Evolutionary conservation across 2,113 vertebrate genomes (phyloP).

Genomic region (Nansenia antarctica): DNA sequence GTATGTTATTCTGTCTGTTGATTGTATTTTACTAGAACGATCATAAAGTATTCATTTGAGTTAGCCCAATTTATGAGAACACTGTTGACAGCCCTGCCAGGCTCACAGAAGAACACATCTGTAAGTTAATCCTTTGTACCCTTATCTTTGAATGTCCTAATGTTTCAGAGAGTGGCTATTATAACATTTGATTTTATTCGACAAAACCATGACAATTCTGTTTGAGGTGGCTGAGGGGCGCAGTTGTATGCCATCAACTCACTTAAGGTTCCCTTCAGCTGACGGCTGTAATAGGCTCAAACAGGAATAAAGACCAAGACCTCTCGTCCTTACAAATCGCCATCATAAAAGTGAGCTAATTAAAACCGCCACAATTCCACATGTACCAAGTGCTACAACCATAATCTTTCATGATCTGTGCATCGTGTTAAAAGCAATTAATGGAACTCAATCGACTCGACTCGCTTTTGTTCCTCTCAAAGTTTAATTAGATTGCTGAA

Average conservation of each 20-base stretch:
- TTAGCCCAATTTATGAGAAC: too few species aligned
- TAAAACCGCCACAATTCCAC: conserved; percentile 53
- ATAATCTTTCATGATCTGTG: conserved; percentile 56
- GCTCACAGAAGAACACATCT: too few species aligned
- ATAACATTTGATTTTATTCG: too few species aligned
- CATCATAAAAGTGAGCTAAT: conserved; percentile 57
- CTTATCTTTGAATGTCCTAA: too few species aligned
- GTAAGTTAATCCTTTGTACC: too few species aligned
- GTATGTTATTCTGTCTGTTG: too few species aligned
- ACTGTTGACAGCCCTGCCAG: too few species aligned
- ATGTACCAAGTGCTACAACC: conserved; percentile 42
- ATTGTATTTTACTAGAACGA: too few species aligned
- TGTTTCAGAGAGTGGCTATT: too few species aligned
- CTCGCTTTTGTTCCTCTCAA: conserved; percentile 59
- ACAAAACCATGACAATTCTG: not conserved
- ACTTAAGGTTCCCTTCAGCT: conserved; percentile 12
- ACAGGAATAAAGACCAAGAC: not conserved
- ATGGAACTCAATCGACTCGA: conserved; percentile 49
- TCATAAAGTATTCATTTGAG: too few species aligned
- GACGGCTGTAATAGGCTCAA: not conserved
- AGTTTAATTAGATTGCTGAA: conserved; percentile 61
- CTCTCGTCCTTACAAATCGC: conserved; percentile 30
- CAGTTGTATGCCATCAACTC: conserved; percentile 21
- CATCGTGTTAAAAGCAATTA: conserved; percentile 65
- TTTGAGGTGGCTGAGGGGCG: too few species aligned